Conservation (phyloP, 2,888 invertebrate species). For the Tipula confusa region DNA sequence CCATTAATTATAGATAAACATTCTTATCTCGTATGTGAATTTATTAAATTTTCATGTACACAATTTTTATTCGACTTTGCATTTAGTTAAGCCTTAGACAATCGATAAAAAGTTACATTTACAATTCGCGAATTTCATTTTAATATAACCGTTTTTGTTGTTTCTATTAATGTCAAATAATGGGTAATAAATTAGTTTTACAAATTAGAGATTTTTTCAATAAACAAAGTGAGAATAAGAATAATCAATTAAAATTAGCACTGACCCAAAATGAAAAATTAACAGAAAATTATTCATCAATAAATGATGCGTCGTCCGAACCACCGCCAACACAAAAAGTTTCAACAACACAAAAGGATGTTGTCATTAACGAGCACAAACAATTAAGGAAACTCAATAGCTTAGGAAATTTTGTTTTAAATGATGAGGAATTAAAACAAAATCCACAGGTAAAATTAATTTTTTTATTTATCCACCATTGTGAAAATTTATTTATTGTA, state of each 20-base stretch:
- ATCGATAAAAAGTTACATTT: background rate
- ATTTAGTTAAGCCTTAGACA: background rate
- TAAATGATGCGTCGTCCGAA: background rate
- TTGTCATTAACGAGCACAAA: background rate
- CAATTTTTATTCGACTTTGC: background rate
- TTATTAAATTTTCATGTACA: background rate
- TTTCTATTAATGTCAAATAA: background rate
- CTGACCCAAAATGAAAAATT: conserved; percentile 26
- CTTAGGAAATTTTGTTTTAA: conserved; percentile 30
- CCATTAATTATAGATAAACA: background rate
- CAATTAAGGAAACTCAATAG: background rate
- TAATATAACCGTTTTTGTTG: background rate
- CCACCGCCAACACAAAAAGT: background rate
- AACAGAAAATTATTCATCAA: conserved; percentile 8
- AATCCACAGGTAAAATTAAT: conserved; percentile 9
- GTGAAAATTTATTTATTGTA: background rate
- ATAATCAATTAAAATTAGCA: conserved; percentile 13
- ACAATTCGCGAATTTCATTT: background rate
- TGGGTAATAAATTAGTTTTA: conserved; percentile 30
- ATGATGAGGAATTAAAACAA: background rate
- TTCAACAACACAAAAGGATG: background rate
- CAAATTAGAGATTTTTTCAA: background rate
- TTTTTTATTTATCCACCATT: background rate
- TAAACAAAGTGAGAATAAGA: background rate
- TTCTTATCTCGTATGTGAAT: background rate